These are phyloP conservation scores for Taphrorychus bicolor DNA, from an alignment of 2,888 invertebrate species.

Conservation along the genomic window DNA sequence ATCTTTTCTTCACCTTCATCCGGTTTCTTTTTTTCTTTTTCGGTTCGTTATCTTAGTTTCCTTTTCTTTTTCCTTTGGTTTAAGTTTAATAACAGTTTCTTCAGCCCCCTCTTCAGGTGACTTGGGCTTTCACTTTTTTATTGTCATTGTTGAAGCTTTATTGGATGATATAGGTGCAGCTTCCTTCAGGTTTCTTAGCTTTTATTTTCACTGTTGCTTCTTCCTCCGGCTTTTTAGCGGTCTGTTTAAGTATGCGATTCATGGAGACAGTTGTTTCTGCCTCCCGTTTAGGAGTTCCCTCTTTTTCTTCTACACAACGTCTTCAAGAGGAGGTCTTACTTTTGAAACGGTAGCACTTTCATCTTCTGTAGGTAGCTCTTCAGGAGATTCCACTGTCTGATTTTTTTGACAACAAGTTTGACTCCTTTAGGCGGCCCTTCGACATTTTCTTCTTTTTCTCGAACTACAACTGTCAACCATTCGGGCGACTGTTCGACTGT, in stretches of 20 bases:
- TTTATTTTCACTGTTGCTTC: conserved; percentile 47
- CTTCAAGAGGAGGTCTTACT: conserved; percentile 42
- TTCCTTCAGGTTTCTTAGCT: conserved; percentile 45
- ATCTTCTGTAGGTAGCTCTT: no score
- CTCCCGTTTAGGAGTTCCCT: conserved; percentile 3
- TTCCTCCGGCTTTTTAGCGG: conserved; percentile 11
- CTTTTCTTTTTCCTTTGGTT: conserved; percentile 56
- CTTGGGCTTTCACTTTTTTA: conserved; percentile 46
- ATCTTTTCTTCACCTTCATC: conserved; percentile 42
- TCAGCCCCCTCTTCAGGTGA: no score
- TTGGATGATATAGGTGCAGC: conserved; percentile 42
- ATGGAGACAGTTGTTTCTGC: conserved; percentile 11
- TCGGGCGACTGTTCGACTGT: no score
- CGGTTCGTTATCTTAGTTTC: conserved; percentile 46
- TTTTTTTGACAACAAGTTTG: no score
- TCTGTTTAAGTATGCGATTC: conserved; percentile 42
- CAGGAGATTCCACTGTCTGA: no score
- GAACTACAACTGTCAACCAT: no score
- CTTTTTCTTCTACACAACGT: conserved; percentile 7
- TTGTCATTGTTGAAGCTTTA: conserved; percentile 46
- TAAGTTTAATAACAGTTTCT: conserved; percentile 15
- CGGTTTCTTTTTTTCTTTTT: conserved; percentile 47
- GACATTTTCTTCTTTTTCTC: no score
- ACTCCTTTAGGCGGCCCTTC: no score
- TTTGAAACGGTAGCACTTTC: conserved; percentile 50